Evolutionary conservation across 2,797 vertebrate genomes (phyloP).

Genomic region (Poliocrania exsul): DNA sequence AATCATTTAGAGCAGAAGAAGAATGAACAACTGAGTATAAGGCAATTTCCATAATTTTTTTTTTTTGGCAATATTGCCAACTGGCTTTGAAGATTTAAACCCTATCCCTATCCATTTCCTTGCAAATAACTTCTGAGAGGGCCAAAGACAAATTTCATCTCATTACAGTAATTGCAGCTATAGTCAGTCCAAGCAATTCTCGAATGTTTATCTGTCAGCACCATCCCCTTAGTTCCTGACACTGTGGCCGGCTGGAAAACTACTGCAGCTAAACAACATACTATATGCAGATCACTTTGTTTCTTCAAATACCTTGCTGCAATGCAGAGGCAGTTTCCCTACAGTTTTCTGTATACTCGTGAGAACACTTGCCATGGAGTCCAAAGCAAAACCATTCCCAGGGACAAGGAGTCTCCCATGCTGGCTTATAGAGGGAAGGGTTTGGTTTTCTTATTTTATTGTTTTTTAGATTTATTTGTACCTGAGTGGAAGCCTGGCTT

Average conservation of each 20-base stretch:
- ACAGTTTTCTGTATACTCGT: not conserved
- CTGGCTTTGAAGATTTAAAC: slow-evolving; percentile 37
- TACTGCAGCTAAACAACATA: slow-evolving; percentile 43
- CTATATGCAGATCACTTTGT: slow-evolving; percentile 49
- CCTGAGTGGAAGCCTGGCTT: not conserved
- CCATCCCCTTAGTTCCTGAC: not conserved
- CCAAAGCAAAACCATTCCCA: not conserved
- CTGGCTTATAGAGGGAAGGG: not conserved
- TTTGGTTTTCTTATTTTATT: not conserved
- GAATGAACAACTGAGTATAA: not conserved
- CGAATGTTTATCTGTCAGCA: slow-evolving; percentile 29
- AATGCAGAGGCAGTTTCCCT: slow-evolving; percentile 53
- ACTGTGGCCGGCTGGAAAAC: slow-evolving; percentile 11
- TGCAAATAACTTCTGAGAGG: slow-evolving; percentile 16
- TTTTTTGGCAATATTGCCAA: slow-evolving; percentile 12
- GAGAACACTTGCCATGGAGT: not conserved
- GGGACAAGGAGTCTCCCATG: not conserved
- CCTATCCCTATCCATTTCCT: not conserved
- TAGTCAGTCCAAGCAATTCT: slow-evolving; percentile 1
- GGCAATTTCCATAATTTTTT: not conserved
- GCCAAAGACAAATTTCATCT: not conserved
- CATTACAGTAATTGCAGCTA: slow-evolving; percentile 43
- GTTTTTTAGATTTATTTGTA: not conserved
- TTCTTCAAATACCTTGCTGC: slow-evolving; percentile 51
- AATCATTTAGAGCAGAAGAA: not conserved